Base-by-base conservation (phyloP, 2,113 vertebrate species). In the Tor tambroides region DNA sequence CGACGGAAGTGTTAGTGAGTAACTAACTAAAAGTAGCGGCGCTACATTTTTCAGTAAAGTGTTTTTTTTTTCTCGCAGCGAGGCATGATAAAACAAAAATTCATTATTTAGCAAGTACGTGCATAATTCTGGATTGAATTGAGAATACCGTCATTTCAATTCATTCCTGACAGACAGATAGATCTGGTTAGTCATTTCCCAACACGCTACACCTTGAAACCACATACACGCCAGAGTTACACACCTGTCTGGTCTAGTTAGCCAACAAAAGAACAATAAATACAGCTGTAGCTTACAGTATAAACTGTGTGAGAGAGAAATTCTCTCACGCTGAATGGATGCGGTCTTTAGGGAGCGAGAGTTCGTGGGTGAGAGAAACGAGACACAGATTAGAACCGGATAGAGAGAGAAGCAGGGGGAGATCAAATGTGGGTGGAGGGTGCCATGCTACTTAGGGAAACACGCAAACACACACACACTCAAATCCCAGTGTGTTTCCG, bases 361-460 rank as follows among this genome's bases (percentile, higher is more conserved):
- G 78, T 82, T 85, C 63, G 72, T 75, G 65, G 86, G 77, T 43
- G 83, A 84, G 85, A 88, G 78, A 86, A 89, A 79, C 51, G 82
- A 82, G 83, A 78, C 67, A 85, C 67, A 87, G 87, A 90, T 87
- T 84, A 85, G 84, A 82, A 56, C 30, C 32, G 83, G 85, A 91
- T 85, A 78, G 49, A 77, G 86, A 85, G 54, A 83, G 76, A 87
- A 41, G 77, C 74, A 78, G 69, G 80, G 54, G 43, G 83, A 86
- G 84, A 82, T 89, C 86, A 88, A 83, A 72, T 84, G 82, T 83
- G 82, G 83, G 89, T 72, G 87, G 87, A 89, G 78, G 80, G 83
- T 86, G 79, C 49, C 85, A 86, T 23, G 67, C 76, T 86, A 81
- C 85, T 85, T 87, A 79, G 74, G 81, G 85, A 82, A 85, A 85